Evolutionary conservation across 53 echinoderm and acorn worm genomes (phyloP), one percentile per base, ranked within the genome.

Genomic region (Patiria pectinifera): DNA sequence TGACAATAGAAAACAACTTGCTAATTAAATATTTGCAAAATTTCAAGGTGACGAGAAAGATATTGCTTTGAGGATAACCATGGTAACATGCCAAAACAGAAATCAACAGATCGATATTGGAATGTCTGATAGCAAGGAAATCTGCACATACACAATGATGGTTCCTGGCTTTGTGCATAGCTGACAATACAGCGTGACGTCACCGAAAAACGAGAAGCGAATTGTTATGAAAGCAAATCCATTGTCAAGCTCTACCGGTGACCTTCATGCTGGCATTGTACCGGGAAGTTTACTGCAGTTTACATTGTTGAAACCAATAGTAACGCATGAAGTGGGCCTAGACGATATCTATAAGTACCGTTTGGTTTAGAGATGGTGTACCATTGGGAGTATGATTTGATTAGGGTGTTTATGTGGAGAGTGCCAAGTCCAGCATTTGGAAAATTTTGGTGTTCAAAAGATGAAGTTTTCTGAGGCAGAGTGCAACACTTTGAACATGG

Each of bases 401-500:
- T 3, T n/a, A 18, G 74, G 15, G 74, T 15, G 21, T 74, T 74
- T 21, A 24, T 23, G 4, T 66, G 19, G 66, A 7, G 19, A 18
- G 3, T 18, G 15, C 3, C 15, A 18, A 66, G 14, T 66, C 66
- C 24, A 6, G 24, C 2, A n/a, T 18, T 74, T 24, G 15, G 74
- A 74, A 74, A 23, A 10, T 4, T 24, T 74, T 74, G 24, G 10
- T 23, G 4, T 23, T 66, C 19, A 4, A 23, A 79, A 79, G 19
- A 79, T 79, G 80, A 79, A 79, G 80, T 45, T 79, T 79, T 79
- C 45, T 11, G 47, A 79, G 16, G 12, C 19, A 18, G 16, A 79
- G 45, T 46, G 47, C 80, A 79, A 79, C 80, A 79, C 43, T 2
- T 15, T 79, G 80, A 79, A 79, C 80, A 79, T 79, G 45, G 15